These are phyloP conservation scores for Agrochola lychnidis DNA, from an alignment of 2,888 invertebrate genomes.

Conservation along the genomic window DNA sequence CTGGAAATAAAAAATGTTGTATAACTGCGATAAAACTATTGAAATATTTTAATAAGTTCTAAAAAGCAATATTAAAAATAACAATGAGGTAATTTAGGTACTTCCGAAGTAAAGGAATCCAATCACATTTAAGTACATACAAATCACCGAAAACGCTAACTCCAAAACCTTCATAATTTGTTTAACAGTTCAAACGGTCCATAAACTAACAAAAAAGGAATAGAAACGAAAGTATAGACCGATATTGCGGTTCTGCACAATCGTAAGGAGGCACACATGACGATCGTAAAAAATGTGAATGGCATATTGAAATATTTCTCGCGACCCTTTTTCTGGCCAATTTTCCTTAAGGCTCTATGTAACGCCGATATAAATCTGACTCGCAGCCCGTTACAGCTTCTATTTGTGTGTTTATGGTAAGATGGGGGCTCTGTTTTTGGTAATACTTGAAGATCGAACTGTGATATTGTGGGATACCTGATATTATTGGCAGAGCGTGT, in stretches of 20 bases:
- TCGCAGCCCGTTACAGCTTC: constrained; percentile 76
- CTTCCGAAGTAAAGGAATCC: constrained; percentile 1
- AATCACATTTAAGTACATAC: constrained; percentile 1
- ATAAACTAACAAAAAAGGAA: constrained; percentile 78
- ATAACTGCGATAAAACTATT: not conserved
- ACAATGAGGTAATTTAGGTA: not conserved
- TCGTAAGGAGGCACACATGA: constrained; percentile 85
- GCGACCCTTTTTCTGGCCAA: constrained; percentile 85
- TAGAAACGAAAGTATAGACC: constrained; percentile 77
- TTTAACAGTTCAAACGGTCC: constrained; percentile 69
- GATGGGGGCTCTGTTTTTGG: constrained; percentile 61
- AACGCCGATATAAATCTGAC: constrained; percentile 84
- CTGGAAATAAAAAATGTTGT: not conserved
- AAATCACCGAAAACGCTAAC: constrained; percentile 25
- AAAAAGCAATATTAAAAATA: not conserved
- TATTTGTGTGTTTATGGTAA: constrained; percentile 74
- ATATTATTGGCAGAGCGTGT: constrained; percentile 5
- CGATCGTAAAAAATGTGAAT: constrained; percentile 89
- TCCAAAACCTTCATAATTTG: constrained; percentile 63
- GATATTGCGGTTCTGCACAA: constrained; percentile 85
- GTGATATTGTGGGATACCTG: constrained; percentile 27
- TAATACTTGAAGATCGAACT: constrained; percentile 47
- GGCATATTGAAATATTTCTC: constrained; percentile 89
- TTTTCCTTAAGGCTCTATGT: constrained; percentile 82
- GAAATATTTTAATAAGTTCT: not conserved